Evolutionary conservation across 2,888 invertebrate species (phyloP), one percentile per base, ranked within the genome.

Genomic region (Trissolcus japonicus): DNA sequence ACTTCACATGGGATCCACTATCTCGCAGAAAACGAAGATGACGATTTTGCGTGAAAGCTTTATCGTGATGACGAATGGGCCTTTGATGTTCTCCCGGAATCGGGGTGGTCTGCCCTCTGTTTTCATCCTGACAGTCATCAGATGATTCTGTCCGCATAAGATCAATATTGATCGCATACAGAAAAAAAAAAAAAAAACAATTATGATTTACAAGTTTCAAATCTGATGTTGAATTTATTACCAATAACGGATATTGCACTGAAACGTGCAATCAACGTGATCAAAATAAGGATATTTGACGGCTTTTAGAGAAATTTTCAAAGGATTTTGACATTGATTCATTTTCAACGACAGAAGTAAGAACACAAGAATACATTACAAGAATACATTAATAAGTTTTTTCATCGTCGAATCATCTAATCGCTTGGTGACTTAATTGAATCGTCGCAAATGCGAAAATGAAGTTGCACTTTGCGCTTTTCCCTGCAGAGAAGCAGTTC

Each of bases 381-480:
- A 19, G 2, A 19, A 19, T 19, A 2, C n/a, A n/a, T n/a, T n/a
- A n/a, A n/a, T n/a, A 19, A 19, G 19, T 19, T 35, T 35, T 35
- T 35, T 35, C 2, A 35, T 9, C 6, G 14, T 14, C 2, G 46
- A 14, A 46, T 46, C n/a, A 16, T 46, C 46, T 46, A 46, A 46
- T 46, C 46, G 7, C 7, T 46, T 1, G 11, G 29, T 16, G 40
- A 50, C 51, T 68, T 75, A 68, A 75, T 72, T 72, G 68, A 73
- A 73, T 69, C 55, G 56, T 72, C 55, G 68, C 53, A 50, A 62
- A 66, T 54, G 21, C 66, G 71, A 69, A 78, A 82, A 86, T 85
- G 82, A 80, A 82, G 81, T 84, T 84, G 83, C 84, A 82, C 78
- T 80, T 79, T 66, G 60, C 74, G 79, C 72, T 82, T 80, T 81